Percentiles rank a stretch among this genome's conserved stretches.
Conservation (phyloP, 2,888 invertebrate genomes). For the Cephalotes varians region DNA sequence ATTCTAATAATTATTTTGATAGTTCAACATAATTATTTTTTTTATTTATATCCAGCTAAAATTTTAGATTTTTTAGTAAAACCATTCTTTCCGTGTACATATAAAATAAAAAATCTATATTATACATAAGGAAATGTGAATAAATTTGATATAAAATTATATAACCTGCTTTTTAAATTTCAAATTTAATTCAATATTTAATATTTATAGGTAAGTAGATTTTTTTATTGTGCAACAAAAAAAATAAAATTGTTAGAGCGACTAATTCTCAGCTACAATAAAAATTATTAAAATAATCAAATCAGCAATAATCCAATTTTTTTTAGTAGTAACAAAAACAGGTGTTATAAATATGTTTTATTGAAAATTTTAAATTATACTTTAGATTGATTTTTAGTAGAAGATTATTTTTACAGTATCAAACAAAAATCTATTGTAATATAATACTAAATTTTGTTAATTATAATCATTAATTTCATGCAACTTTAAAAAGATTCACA, state of each 20-base stretch:
- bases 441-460: background rate
- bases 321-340: background rate
- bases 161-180: too few relatives aligned
- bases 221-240: background rate
- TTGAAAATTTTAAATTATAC: background rate
- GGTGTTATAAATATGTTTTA: background rate
- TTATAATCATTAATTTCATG: background rate
- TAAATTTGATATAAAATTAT: background rate
- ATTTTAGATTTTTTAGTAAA: too few relatives aligned
- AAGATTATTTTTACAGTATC: background rate
- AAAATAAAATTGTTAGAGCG: background rate
- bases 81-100: too few relatives aligned
- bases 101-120: background rate
- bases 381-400: background rate
- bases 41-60: too few relatives aligned
- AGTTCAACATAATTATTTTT: too few relatives aligned
- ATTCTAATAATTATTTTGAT: too few relatives aligned
- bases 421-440: background rate
- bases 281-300: background rate
- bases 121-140: background rate
- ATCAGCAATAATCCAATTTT: background rate
- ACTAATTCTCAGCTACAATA: background rate
- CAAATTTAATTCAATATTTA: background rate
- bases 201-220: background rate
- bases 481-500: background rate